These are phyloP conservation scores for Incurvaria masculella DNA, from an alignment of 2,888 invertebrate genomes.

Conservation along the genomic window DNA sequence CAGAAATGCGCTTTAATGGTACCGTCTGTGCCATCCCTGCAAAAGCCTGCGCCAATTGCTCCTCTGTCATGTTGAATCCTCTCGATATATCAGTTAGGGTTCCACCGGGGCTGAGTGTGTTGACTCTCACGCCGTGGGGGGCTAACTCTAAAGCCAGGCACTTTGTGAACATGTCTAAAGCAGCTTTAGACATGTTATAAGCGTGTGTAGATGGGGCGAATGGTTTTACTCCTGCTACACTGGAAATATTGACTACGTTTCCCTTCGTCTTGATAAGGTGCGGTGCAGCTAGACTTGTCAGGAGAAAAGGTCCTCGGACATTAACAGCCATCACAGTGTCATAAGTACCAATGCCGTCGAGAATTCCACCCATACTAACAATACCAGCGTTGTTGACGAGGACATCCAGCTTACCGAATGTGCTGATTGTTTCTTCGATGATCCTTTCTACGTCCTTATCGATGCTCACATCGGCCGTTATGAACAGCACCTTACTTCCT, in stretches of 20 bases:
- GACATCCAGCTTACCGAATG: conserved; percentile 69
- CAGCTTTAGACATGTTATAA: conserved; percentile 90
- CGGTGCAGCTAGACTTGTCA: conserved; percentile 81
- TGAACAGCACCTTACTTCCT: conserved; percentile 49
- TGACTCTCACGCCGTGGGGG: conserved; percentile 74
- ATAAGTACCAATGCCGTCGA: conserved; percentile 76
- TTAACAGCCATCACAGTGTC: conserved; percentile 84
- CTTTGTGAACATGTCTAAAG: conserved; percentile 89
- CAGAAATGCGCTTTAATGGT: conserved; percentile 20
- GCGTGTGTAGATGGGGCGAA: conserved; percentile 59
- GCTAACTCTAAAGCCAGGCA: conserved; percentile 84
- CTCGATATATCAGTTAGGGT: conserved; percentile 62
- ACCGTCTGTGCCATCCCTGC: conserved; percentile 22
- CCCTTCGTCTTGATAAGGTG: conserved; percentile 76
- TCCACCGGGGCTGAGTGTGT: conserved; percentile 93
- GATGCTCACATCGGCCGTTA: conserved; percentile 62
- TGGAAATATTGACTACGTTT: conserved; percentile 89
- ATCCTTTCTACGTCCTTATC: conserved; percentile 65
- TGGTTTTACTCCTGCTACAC: conserved; percentile 74
- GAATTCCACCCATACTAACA: conserved; percentile 70
- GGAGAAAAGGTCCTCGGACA: conserved; percentile 69
- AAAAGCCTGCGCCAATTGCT: conserved; percentile 25
- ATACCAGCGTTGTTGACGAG: conserved; percentile 85
- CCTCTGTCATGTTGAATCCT: conserved; percentile 27
- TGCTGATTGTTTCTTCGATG: conserved; percentile 61